These are phyloP conservation scores for Mormyrus iriodes DNA, from an alignment of 2,113 vertebrate genomes.

Conservation along the genomic window DNA sequence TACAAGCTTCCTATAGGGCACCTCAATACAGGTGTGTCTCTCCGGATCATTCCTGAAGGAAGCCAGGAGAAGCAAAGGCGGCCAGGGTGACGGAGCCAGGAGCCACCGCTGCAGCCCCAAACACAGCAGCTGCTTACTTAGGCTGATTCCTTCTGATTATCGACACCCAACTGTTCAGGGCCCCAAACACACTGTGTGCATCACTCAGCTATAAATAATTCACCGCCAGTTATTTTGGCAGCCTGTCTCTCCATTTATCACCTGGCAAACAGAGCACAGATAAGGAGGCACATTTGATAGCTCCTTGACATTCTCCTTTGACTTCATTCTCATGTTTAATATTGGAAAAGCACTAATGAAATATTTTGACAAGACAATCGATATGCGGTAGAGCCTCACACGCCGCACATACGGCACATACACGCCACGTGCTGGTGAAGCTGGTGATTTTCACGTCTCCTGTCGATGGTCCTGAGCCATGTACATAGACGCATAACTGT, in stretches of 20 bases:
- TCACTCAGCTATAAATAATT: conserved; percentile 79
- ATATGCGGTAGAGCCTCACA: conserved; percentile 30
- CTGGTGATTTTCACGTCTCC: conserved; percentile 52
- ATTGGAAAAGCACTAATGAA: conserved; percentile 55
- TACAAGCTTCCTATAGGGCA: background rate
- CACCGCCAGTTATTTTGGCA: conserved; percentile 73
- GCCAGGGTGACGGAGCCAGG: background rate
- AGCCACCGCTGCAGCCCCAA: background rate
- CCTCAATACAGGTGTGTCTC: background rate
- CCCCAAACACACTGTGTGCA: conserved; percentile 66
- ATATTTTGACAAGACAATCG: conserved; percentile 38
- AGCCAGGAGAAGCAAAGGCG: background rate
- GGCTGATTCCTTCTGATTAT: conserved; percentile 74
- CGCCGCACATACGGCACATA: background rate
- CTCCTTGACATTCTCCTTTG: conserved; percentile 71
- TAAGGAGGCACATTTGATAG: conserved; percentile 65
- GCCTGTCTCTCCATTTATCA: conserved; percentile 69
- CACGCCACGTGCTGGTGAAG: conserved; percentile 19
- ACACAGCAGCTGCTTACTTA: conserved; percentile 56
- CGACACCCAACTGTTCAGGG: conserved; percentile 73
- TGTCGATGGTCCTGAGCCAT: conserved; percentile 40
- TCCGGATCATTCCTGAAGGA: background rate
- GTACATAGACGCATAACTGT: background rate
- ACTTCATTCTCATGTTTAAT: conserved; percentile 70
- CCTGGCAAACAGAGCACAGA: conserved; percentile 64